Evolutionary conservation across 2,888 invertebrate species (phyloP), one percentile per base, ranked within the genome.

Genomic region (Drosophila longiperda): DNA sequence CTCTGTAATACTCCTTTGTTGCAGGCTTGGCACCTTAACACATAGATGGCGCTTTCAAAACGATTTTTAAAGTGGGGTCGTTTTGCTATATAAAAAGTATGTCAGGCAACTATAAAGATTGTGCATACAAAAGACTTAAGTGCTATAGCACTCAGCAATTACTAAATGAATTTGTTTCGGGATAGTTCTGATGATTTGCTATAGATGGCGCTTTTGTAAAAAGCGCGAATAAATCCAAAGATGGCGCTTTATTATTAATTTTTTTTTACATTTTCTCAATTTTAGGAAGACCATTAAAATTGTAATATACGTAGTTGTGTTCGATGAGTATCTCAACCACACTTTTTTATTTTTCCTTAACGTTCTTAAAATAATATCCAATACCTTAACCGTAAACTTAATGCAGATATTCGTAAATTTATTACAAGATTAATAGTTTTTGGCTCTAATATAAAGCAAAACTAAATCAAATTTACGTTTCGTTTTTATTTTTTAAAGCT

Each of bases 131-230:
- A 6, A 6, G 20, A 7, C 12, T 45, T 12, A 12, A 45, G 23
- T 45, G 45, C 23, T 23, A 2, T 23, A 45, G 45, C 45, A 15
- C 45, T 45, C 15, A 15, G 23, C 45, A 45, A 23, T 45, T 1
- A 45, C 7, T 15, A 23, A 4, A 15, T 4, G 8, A 7, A 15
- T 15, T 45, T 1, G 8, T 4, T 20, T 45, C 23, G 4, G 4
- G 23, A 0, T 4, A 1, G 1, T 1, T 23, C 8, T 20, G 2
- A 1, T 0, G 8, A 8, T 23, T 2, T 40, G 15, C 45, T 0
- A 8, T 8, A 45, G 23, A 23, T 7, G 45, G 1, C 45, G 45
- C 8, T 23, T 45, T 45, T 8, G n/a, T 15, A 4, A 45, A 15
- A 4, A 4, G 4, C 15, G 15, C 3, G 4, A 1, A 45, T 45